Evolutionary conservation across 2,797 vertebrate genomes (phyloP), one percentile per base, ranked within the genome.

Genomic region (Spondyliosoma cantharus): DNA sequence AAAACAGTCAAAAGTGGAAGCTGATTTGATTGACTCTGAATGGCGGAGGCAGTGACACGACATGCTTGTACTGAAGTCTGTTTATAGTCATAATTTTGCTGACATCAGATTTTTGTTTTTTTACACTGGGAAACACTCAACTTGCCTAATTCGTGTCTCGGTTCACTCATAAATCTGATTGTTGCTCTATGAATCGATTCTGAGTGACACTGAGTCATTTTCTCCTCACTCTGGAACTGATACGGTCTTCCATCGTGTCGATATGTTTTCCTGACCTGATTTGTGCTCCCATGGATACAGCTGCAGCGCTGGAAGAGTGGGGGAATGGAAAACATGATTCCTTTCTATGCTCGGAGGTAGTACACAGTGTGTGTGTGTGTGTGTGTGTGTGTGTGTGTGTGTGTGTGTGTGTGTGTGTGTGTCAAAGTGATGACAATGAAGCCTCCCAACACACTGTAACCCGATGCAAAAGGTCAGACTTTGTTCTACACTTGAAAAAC

Each of bases 201-300:
- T 49, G 25, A 81, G 61, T 78, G 63, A 69, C 49, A 57, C 48
- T 81, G 64, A 53, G 12, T 48, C 64, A 68, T 42, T 74, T 77
- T 78, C 74, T 82, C 60, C 71, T 29, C 24, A 3, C 60, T 52
- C 43, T 70, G 59, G 64, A 74, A 45, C 25, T 78, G 81, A 87
- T 84, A 77, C 77, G 80, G 56, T 72, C 83, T 85, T 80, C 70
- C 76, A 37, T 60, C 17, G 9, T 63, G 83, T 82, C 81, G 83
- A 83, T 85, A 16, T 90, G 86, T 87, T 87, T 84, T 84, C 77
- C 67, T 89, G 86, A 89, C 84, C 84, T 90, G 84, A 81, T 91
- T 90, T 81, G 29, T 32, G 89, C 84, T 90, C 66, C 89, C 83
- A 89, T 90, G 87, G 83, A 80, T 87, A 87, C 90, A 75, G 80